Conservation (phyloP, 2,797 vertebrate genomes). For the Ara ararauna region DNA sequence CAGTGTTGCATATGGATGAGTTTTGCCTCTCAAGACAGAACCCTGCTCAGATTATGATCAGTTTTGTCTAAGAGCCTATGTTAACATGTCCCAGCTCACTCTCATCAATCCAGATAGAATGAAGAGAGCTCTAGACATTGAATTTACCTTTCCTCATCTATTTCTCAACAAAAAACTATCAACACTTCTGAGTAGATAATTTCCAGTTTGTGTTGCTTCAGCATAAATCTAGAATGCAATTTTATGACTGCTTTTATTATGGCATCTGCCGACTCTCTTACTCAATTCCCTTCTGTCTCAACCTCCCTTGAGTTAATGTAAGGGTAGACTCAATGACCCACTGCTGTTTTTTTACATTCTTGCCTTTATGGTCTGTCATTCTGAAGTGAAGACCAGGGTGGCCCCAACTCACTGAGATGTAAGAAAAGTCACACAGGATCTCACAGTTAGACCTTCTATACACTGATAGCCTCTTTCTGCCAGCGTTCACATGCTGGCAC, state of each 20-base stretch:
- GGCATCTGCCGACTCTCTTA: background rate
- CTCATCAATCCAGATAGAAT: background rate
- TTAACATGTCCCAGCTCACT: background rate
- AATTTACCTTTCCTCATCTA: background rate
- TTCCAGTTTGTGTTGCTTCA: background rate
- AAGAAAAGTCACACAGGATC: background rate
- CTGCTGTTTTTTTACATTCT: background rate
- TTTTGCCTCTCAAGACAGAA: slow-evolving; percentile 22
- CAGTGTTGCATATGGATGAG: slow-evolving; percentile 43
- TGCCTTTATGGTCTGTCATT: background rate
- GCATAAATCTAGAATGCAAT: background rate
- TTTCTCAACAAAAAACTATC: background rate
- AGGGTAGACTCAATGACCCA: background rate
- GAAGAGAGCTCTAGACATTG: background rate
- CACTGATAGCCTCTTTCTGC: background rate
- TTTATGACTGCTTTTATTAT: background rate
- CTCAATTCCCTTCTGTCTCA: background rate
- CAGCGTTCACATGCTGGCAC: background rate
- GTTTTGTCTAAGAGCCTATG: background rate
- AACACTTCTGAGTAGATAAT: background rate
- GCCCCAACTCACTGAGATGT: background rate
- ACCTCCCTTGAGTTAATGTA: background rate
- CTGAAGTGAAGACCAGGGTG: background rate
- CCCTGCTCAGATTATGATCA: background rate
- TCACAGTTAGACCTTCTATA: background rate